Conservation (phyloP, 2,888 invertebrate species). For the Poecilus cupreus region DNA sequence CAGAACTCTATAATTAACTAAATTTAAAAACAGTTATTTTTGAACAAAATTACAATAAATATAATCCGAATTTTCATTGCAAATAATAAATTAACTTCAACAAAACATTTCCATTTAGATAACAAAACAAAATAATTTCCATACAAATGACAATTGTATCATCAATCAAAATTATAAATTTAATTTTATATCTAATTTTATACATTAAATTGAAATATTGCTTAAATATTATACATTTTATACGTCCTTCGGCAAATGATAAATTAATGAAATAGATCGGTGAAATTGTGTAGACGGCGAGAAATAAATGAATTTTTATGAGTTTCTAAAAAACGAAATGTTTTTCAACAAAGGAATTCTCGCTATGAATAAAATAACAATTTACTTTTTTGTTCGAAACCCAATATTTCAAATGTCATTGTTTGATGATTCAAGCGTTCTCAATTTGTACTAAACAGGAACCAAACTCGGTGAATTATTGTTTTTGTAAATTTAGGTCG, state of each 20-base stretch:
- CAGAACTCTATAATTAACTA: too few relatives aligned
- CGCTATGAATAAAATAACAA: too few relatives aligned
- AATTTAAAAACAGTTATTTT: not conserved
- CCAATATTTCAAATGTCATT: too few relatives aligned
- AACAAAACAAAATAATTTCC: not conserved
- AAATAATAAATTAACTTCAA: not conserved
- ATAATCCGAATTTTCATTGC: not conserved
- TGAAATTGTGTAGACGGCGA: too few relatives aligned
- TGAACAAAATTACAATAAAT: not conserved
- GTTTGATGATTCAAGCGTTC: too few relatives aligned
- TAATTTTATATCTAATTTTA: not conserved
- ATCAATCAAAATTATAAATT: slow-evolving; percentile 18
- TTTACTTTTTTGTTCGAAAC: too few relatives aligned
- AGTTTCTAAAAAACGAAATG: too few relatives aligned
- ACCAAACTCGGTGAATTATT: too few relatives aligned
- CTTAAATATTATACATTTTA: not conserved
- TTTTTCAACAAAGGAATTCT: too few relatives aligned
- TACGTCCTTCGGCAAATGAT: slow-evolving; percentile 13
- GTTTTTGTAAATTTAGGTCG: too few relatives aligned
- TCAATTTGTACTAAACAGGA: too few relatives aligned
- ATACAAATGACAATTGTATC: not conserved
- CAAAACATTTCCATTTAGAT: slow-evolving; percentile 16
- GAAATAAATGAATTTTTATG: too few relatives aligned
- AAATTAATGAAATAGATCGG: not conserved
- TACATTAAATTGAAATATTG: not conserved